Base-by-base conservation (phyloP, 2,888 invertebrate genomes). In the Stenurella melanura region DNA sequence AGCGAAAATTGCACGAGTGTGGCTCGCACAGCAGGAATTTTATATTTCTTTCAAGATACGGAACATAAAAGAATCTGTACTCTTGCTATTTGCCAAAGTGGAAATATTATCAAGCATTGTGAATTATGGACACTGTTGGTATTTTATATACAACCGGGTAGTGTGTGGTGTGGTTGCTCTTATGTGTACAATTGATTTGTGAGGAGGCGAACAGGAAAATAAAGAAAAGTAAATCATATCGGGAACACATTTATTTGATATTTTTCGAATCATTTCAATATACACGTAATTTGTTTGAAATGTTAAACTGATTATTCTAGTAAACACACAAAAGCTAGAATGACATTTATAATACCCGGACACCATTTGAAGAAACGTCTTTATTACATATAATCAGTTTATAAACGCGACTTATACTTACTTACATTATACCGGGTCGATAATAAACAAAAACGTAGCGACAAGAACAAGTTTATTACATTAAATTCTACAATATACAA, bases 41-140 rank as follows among this genome's bases (percentile, higher is more conserved):
- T 69, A 57, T 58, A 42, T 69, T 69, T 69, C 57, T 34, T 69
- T 57, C 17, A 34, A 15, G 56, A n/a, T 6, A 15, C 17, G 68
- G 34, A 18, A n/a, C 57, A 54, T 34, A 34, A 57, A 56, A 69
- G 69, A 38, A 69, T 19, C 17, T 17, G 57, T 56, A 18, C 57
- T 17, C 18, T 18, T 69, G n/a, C 57, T 17, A 69, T 69, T 69
- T 69, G 18, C 17, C 30, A 26, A 18, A 17, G 38, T 64, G 11
- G 64, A 38, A 38, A 38, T 64, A 38, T 19, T 42, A 17, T 19
- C 26, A 15, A 34, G 34, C 30, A 34, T 69, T 30, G 34, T 69
- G 69, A 58, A 58, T 69, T 67, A 56, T 54, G 50, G 54, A 19
- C 21, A 54, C 11, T 26, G 50, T 21, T 50, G 50, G n/a, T 50